Evolutionary conservation across 2,888 invertebrate genomes (phyloP), one percentile per base, ranked within the genome.

Genomic region (Himalopsyche japonica): DNA sequence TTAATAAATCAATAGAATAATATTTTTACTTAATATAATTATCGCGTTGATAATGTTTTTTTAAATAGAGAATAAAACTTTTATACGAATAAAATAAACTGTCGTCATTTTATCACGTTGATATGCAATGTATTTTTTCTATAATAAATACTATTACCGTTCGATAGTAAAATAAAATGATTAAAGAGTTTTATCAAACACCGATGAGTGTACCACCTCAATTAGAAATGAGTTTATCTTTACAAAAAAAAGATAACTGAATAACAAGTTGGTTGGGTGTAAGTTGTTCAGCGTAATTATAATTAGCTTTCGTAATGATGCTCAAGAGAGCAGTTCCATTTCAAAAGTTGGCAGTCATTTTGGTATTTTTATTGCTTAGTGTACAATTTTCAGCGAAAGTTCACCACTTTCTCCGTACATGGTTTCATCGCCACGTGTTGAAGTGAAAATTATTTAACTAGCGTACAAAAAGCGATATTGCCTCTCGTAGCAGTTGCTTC

Each of bases 401-500:
- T 70, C 81, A 70, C 32, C 49, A 30, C 49, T 76, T 76, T 76
- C 34, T 76, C 30, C 34, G 76, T 76, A 76, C 7, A 76, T 76
- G 76, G 76, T 32, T 57, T 57, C 57, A 57, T 43, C 48, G 48
- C 79, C 79, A 64, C 64, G 64, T 64, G 80, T 48, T 64, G 43
- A 30, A 27, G 43, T 43, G 83, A 70, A 79, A 83, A 83, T 80
- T 76, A 83, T 76, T 57, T 57, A 57, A 57, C 57, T 57, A 57
- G 80, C 77, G 34, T 43, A 80, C 49, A 82, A 84, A 84, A 81
- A 84, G 47, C 57, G 37, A 70, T 80, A 85, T 82, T 80, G 80
- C 79, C 70, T 43, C 79, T 30, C 57, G 79, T 82, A 77, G 80
- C 82, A 85, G 70, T 82, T 81, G 80, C 79, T 43, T 24, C 81